Base-by-base conservation (phyloP, 1,140 invertebrate species). In the Sinella curviseta region DNA sequence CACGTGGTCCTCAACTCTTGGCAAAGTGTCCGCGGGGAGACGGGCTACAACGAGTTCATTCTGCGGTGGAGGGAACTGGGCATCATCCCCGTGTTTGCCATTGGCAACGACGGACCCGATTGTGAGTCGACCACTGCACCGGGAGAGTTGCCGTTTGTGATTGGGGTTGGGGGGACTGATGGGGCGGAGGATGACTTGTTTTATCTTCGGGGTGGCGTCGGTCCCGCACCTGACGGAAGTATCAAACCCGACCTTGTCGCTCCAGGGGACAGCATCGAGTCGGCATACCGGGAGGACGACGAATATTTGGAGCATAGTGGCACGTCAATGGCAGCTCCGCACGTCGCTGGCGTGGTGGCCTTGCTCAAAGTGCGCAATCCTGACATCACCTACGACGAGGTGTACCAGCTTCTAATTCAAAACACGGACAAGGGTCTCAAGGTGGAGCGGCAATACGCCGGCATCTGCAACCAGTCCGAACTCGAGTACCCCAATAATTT, bases 181-280 rank as follows among this genome's bases (percentile, higher is more conserved):
- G 39, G 4, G 17, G 17, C 39, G 17, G 14, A 60, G 24, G 12
- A 3, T n/a, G 57, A 60, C 4, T 3, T 3, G 24, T 14, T 74
- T 74, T 74, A 14, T 4, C 16, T 4, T 33, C 3, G 14, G 14
- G 4, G 16, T 28, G 24, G 70, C 24, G 4, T 8, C 8, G 70
- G 70, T 16, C 70, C 70, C 14, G 24, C 30, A 16, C 2, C 30
- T 33, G 30, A 74, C 31, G 26, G 70, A 24, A 12, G 30, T 16
- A 74, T 74, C 12, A 74, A 74, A 24, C 70, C 70, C 3, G 70
- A 74, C 30, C 4, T 74, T 26, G 30, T 31, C 17, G 70, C 70
- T 16, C 70, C 70, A 16, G 70, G 70, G 70, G 16, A 20, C 1
- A 26, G 12, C 8, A 74, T 74, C 30, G 3, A 16, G 8, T 33